These are phyloP conservation scores for Deroplatys truncata DNA, from an alignment of 2,888 invertebrate species.

Conservation along the genomic window DNA sequence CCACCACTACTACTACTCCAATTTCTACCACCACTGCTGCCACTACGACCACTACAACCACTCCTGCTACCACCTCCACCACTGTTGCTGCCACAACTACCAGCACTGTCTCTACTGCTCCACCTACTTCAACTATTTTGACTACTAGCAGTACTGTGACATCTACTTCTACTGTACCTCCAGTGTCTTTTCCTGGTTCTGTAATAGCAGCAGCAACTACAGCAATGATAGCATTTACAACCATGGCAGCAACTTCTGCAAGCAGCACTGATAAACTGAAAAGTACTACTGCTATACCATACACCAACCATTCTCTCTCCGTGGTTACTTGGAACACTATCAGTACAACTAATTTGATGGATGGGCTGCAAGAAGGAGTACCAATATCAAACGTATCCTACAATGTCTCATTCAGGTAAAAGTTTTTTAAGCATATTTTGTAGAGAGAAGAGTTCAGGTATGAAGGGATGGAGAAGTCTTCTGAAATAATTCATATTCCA, in stretches of 20 bases:
- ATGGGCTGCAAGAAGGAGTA: background rate
- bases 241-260: background rate
- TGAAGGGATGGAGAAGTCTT: too few species aligned
- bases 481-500: too few species aligned
- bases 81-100: background rate
- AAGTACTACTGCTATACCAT: background rate
- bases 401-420: constrained; percentile 25
- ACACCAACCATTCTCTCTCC: background rate
- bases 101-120: background rate
- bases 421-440: background rate
- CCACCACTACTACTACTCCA: background rate
- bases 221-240: constrained; percentile 1
- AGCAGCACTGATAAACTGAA: background rate
- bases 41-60: background rate
- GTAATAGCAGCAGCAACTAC: background rate
- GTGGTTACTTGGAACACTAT: background rate
- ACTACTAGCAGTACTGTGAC: background rate
- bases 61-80: background rate
- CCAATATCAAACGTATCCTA: constrained; percentile 18
- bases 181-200: background rate
- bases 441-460: background rate
- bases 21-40: background rate
- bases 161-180: background rate
- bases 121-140: background rate
- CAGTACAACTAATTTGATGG: background rate